Conservation (phyloP, 2,888 invertebrate species). For the Cephus spinipes region DNA sequence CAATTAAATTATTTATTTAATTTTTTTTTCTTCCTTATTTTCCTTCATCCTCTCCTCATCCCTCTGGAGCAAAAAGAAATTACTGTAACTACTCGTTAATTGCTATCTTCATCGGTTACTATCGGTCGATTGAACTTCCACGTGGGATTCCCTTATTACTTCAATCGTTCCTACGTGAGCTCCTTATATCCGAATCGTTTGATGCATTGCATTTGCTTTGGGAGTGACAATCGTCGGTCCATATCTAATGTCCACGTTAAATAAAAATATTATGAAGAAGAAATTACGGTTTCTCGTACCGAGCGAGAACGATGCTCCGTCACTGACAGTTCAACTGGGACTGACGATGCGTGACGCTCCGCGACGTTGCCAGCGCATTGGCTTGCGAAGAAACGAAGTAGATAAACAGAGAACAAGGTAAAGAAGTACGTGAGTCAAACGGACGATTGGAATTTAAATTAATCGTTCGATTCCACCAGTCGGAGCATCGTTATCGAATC, state of each 20-base stretch:
- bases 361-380: no score
- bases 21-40: conserved; percentile 4
- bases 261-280: not conserved
- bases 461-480: not conserved
- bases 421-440: not conserved
- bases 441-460: not conserved
- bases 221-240: conserved; percentile 33
- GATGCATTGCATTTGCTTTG: conserved; percentile 34
- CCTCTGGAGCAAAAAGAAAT: not conserved
- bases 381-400: not conserved
- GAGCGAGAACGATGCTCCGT: conserved; percentile 21
- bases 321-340: not conserved
- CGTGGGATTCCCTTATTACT: not conserved
- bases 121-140: not conserved
- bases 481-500: not conserved
- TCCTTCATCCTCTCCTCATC: not conserved
- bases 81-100: not conserved
- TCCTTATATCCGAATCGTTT: conserved; percentile 13
- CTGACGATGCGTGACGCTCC: not conserved
- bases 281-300: conserved; percentile 12
- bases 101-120: not conserved
- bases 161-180: not conserved
- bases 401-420: not conserved
- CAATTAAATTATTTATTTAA: not conserved
- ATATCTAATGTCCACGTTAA: conserved; percentile 42